Conservation (phyloP, 2,888 invertebrate genomes). For the Epinotia nisella region DNA sequence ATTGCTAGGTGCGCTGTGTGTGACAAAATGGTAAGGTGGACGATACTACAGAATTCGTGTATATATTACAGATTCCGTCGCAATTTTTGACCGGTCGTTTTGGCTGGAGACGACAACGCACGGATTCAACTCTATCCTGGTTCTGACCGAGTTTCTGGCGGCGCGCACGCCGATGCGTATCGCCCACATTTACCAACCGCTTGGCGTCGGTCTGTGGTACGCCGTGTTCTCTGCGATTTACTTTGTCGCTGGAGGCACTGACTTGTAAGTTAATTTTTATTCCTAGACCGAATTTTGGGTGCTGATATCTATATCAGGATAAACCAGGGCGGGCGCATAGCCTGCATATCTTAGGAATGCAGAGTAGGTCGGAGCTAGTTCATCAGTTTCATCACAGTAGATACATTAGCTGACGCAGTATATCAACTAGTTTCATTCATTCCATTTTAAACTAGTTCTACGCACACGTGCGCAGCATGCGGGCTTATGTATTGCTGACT, state of each 20-base stretch:
- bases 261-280: constrained; percentile 4
- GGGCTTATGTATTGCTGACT: too few species aligned
- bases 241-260: constrained; percentile 16
- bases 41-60: not conserved
- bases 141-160: constrained; percentile 3
- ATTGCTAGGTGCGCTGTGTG: not conserved
- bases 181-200: constrained; percentile 14
- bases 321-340: too few species aligned
- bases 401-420: too few species aligned
- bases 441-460: too few species aligned
- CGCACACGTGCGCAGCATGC: too few species aligned
- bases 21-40: not conserved
- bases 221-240: constrained; percentile 10
- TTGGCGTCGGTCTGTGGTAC: constrained; percentile 14
- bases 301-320: too few species aligned
- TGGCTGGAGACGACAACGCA: constrained; percentile 46
- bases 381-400: too few species aligned
- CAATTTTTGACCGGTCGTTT: constrained; percentile 24
- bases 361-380: too few species aligned
- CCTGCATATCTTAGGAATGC: too few species aligned
- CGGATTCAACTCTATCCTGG: constrained; percentile 9
- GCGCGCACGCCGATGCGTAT: constrained; percentile 10
- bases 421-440: too few species aligned
- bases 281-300: too few species aligned
- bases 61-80: constrained; percentile 10